A percentile compares a stretch with the other conserved stretches of the same genome.
phyloP scores from a whole-genome alignment of 35 echinoderm and acorn worm species.

The Acanthaster planci region DNA sequence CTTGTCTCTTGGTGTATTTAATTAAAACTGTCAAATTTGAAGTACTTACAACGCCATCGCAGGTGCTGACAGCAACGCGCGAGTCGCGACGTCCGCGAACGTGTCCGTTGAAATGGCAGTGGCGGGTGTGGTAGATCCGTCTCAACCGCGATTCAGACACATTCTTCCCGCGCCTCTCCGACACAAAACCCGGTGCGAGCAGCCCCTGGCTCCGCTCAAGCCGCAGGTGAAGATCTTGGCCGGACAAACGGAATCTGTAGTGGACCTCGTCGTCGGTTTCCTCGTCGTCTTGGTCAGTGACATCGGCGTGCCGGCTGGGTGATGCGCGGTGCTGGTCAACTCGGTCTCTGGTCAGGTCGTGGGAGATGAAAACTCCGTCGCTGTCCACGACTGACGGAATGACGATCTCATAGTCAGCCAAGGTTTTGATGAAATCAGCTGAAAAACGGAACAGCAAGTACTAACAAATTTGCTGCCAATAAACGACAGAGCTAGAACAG shows the following conservation, averaged over 20 bases:
- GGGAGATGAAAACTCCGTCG: not conserved
- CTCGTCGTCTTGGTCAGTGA: not conserved
- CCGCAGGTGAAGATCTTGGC: slow-evolving; percentile 1
- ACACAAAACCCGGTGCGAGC: slow-evolving; percentile 35
- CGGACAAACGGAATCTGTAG: not conserved
- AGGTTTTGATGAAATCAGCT: not conserved
- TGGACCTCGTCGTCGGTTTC: not conserved
- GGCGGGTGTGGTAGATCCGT: not conserved
- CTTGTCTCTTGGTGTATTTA: too few relatives aligned
- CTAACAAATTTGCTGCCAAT: not conserved
- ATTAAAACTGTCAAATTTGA: too few relatives aligned
- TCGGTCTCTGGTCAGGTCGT: not conserved
- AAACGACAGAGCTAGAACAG: not conserved
- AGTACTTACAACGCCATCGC: slow-evolving; percentile 42
- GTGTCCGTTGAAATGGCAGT: slow-evolving; percentile 33
- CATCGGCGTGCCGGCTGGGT: not conserved
- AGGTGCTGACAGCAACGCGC: slow-evolving; percentile 27
- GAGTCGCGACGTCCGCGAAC: slow-evolving; percentile 31
- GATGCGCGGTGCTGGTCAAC: not conserved
- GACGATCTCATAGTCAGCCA: not conserved
- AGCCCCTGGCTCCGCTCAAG: slow-evolving; percentile 14
- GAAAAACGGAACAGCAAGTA: not conserved
- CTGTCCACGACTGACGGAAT: not conserved
- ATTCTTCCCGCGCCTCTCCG: slow-evolving; percentile 30
- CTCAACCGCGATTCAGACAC: not conserved